Base-by-base conservation (phyloP, 2,797 vertebrate species). In the Halcyon chelicuti region DNA sequence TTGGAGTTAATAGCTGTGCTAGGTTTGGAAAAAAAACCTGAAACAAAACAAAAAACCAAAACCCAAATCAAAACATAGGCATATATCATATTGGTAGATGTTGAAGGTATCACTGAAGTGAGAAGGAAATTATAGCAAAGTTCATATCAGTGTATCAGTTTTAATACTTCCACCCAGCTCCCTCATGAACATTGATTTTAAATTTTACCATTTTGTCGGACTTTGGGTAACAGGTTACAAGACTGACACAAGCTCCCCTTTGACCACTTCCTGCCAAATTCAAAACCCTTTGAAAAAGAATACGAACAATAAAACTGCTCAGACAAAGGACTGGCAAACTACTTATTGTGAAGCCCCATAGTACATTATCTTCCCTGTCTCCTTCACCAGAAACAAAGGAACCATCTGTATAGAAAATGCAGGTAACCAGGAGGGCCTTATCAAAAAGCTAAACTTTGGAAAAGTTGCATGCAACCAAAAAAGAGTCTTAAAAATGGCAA, bases 121-220 rank as follows among this genome's bases (percentile, higher is more conserved):
- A 75, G 29, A 70, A 47, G 77, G 18, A 68, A 85, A 73, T 47
- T 37, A 44, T 17, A 42, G 31, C 14, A 12, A 42, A 67, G 5
- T 62, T 23, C 3, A 0, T 63, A 57, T 39, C 5, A 68, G 3
- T 31, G 35, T 55, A 18, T 0, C 5, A 23, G 47, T 9, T 51
- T 51, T 62, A 55, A 73, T 22, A 14, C 7, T 65, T 86, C 40
- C 26, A 72, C 26, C 7, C 18, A 51, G 7, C 29, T 82, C n/a
- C 7, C 31, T 65, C 26, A 25, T 6, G 26, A 80, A 22, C 31
- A 35, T 5, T 14, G 8, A 79, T 63, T 29, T 86, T 31, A 46
- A 74, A 5, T 19, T 83, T 67, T 57, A 42, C 6, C 4, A 1
- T 71, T 78, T 46, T 55, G 37, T 60, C 25, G 71, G 3, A 67